These are phyloP conservation scores for Cyclura pinguis DNA, from an alignment of 2,797 vertebrate species.

Conservation along the genomic window DNA sequence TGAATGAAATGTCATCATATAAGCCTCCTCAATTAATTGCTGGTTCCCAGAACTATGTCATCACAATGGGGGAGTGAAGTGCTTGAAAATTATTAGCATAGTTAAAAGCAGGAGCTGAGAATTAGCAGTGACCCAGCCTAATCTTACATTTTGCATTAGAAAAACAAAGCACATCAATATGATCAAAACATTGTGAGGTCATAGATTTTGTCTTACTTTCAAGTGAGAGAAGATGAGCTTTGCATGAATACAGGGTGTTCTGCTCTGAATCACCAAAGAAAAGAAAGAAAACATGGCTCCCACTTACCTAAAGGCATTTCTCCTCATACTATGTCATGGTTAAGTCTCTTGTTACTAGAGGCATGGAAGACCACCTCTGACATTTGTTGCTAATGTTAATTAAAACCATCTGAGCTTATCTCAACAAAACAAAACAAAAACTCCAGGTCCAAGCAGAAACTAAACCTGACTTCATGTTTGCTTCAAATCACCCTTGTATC, in stretches of 20 bases:
- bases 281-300: not conserved
- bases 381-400: not conserved
- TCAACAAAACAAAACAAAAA: not conserved
- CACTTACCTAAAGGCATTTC: not conserved
- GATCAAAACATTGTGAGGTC: too few relatives aligned
- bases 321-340: not conserved
- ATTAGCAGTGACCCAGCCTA: not conserved
- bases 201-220: not conserved
- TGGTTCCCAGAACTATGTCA: not conserved
- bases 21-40: too few relatives aligned
- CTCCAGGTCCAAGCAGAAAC: too few relatives aligned
- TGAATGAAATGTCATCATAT: too few relatives aligned
- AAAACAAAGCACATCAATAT: not conserved
- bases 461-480: not conserved
- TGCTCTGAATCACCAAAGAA: not conserved
- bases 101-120: too few relatives aligned
- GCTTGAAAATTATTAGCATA: too few relatives aligned
- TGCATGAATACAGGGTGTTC: not conserved
- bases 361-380: not conserved
- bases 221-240: not conserved
- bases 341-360: not conserved
- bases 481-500: not conserved
- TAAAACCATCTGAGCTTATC: not conserved
- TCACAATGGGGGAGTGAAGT: too few relatives aligned
- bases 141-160: not conserved